phyloP scores from a whole-genome alignment of 2,888 invertebrate genomes.

The Tryphoninae sp. region DNA sequence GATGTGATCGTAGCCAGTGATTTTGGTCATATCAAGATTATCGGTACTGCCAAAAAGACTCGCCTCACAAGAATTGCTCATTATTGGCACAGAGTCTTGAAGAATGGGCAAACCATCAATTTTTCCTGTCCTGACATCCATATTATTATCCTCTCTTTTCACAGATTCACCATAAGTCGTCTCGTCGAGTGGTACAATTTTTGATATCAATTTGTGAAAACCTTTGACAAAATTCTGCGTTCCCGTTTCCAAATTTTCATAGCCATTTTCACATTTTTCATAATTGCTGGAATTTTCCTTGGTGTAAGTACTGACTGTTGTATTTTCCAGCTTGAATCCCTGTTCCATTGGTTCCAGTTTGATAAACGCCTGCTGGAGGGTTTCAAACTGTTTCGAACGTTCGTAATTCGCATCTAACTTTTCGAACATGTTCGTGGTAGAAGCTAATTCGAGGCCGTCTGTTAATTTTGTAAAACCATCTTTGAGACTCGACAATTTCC shows the following conservation, averaged over 20 bases:
- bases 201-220: constrained; percentile 73
- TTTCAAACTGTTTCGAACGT: constrained; percentile 66
- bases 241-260: constrained; percentile 65
- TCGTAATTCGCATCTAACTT: constrained; percentile 71
- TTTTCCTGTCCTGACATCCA: constrained; percentile 62
- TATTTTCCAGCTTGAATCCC: constrained; percentile 72
- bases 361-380: constrained; percentile 73
- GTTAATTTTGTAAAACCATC: constrained; percentile 69
- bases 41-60: constrained; percentile 76
- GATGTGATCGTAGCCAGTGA: constrained; percentile 76
- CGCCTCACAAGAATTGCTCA: constrained; percentile 72
- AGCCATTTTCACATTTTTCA: constrained; percentile 67
- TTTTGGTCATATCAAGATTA: constrained; percentile 75
- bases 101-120: constrained; percentile 71
- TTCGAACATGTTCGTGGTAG: constrained; percentile 69
- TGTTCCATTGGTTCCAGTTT: constrained; percentile 75
- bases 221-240: constrained; percentile 72
- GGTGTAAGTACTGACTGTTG: constrained; percentile 66
- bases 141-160: constrained; percentile 47
- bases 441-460: constrained; percentile 66
- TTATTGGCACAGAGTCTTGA: constrained; percentile 75
- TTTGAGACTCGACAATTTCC: constrained; percentile 61
- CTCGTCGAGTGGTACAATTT: constrained; percentile 67
- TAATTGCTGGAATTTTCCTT: constrained; percentile 66
- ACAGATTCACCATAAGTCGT: constrained; percentile 58